Conservation (phyloP, 2,113 vertebrate genomes). For the Psettodes erumei region DNA sequence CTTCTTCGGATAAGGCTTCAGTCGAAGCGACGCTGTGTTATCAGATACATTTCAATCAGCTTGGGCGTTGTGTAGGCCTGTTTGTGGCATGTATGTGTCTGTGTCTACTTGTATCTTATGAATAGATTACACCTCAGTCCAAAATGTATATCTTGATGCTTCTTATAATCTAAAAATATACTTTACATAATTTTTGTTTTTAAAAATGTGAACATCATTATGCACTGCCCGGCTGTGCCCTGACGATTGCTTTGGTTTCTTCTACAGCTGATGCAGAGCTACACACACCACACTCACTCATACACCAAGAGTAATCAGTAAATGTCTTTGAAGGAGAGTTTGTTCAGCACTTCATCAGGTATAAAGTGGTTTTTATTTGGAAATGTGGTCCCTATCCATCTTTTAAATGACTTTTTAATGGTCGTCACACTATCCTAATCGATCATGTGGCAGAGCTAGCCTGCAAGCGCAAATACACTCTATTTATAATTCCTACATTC, state of each 20-base stretch:
- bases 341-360: conserved; percentile 85
- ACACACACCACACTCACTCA: conserved; percentile 65
- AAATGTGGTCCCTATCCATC: conserved; percentile 86
- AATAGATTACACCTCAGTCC: conserved; percentile 4
- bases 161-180: conserved; percentile 24
- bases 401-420: conserved; percentile 89
- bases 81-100: conserved; percentile 16
- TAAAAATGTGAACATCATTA: conserved; percentile 13
- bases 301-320: conserved; percentile 75
- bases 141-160: conserved; percentile 10
- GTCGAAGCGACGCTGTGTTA: conserved; percentile 38
- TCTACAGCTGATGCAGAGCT: conserved; percentile 50
- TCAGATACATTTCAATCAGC: conserved; percentile 62
- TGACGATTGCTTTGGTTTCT: conserved; percentile 29
- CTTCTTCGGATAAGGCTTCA: conserved; percentile 66
- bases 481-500: conserved; percentile 77
- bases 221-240: conserved; percentile 3
- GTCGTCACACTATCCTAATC: conserved; percentile 84
- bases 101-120: not conserved
- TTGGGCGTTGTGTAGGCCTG: conserved; percentile 19
- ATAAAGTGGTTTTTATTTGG: conserved; percentile 85
- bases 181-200: conserved; percentile 12
- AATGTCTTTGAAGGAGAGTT: conserved; percentile 83
- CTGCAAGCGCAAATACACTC: conserved; percentile 74
- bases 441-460: conserved; percentile 79